A percentile compares a stretch with the other conserved stretches of the same genome.
Conservation (phyloP, 92 coral and sea anemone genomes). For the Nematostella vectensis region DNA sequence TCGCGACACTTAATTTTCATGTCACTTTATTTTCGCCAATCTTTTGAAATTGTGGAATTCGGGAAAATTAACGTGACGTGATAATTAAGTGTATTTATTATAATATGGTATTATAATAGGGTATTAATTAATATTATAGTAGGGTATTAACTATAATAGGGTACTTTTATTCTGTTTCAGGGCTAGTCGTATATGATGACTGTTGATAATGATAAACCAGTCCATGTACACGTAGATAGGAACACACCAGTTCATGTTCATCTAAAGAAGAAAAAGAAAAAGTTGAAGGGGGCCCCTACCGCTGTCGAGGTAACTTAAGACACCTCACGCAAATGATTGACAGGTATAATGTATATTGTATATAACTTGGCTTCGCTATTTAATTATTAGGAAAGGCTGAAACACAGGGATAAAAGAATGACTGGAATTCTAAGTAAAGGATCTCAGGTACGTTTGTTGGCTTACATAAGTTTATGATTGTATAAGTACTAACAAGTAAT, state of each 20-base stretch:
- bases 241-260: slow-evolving; percentile 90
- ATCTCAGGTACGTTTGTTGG: slow-evolving; percentile 6
- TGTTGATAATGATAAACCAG: slow-evolving; percentile 72
- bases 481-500: too few relatives aligned
- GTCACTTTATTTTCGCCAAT: too few relatives aligned
- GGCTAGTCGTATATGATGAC: slow-evolving; percentile 52
- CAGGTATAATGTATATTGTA: background rate
- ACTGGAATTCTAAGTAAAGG: slow-evolving; percentile 49
- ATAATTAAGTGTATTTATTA: too few relatives aligned
- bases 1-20: too few relatives aligned
- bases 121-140: too few relatives aligned
- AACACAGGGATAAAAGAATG: slow-evolving; percentile 61
- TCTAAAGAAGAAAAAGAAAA: slow-evolving; percentile 87
- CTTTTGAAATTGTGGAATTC: too few relatives aligned
- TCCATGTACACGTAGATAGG: slow-evolving; percentile 90
- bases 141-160: too few relatives aligned
- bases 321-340: background rate
- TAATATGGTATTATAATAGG: too few relatives aligned
- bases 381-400: slow-evolving; percentile 45
- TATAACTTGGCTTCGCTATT: background rate
- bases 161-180: too few relatives aligned
- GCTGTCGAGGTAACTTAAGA: slow-evolving; percentile 62
- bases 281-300: slow-evolving; percentile 67
- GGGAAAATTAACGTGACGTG: too few relatives aligned
- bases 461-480: too few relatives aligned